These are phyloP conservation scores for Raphicerus campestris DNA, from an alignment of 2,113 vertebrate genomes.

Conservation along the genomic window DNA sequence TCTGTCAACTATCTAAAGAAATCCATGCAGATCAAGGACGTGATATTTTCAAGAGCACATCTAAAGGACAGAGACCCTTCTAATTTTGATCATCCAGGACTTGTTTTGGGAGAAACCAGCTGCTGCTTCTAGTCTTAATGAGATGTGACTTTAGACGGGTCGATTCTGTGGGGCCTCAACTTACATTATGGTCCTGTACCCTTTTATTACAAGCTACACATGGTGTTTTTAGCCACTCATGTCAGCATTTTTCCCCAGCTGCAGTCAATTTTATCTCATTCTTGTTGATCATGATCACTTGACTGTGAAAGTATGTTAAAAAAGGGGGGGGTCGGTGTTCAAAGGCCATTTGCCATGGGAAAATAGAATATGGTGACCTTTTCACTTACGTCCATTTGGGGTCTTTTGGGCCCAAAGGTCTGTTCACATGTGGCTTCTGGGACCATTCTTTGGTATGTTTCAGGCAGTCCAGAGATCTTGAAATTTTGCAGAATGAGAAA, in stretches of 20 bases:
- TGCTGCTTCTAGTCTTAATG: neutral
- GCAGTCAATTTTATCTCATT: slow-evolving; percentile 35
- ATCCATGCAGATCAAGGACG: neutral
- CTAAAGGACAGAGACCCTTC: slow-evolving; percentile 8
- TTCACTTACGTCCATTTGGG: neutral
- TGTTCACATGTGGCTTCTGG: neutral
- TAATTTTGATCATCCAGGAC: slow-evolving; percentile 42
- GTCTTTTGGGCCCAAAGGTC: neutral
- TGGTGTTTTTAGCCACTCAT: neutral
- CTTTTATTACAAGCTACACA: slow-evolving; percentile 17
- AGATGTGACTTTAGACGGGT: neutral
- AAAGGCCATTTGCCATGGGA: neutral
- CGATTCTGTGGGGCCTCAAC: neutral
- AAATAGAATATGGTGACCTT: neutral
- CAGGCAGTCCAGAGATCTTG: neutral
- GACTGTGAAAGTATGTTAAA: slow-evolving; percentile 3
- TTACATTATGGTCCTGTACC: slow-evolving; percentile 22
- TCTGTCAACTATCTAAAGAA: slow-evolving; percentile 1
- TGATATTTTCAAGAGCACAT: neutral
- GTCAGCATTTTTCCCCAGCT: slow-evolving; percentile 40
- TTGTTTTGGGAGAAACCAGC: slow-evolving; percentile 23
- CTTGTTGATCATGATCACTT: slow-evolving; percentile 39
- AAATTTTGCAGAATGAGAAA: slow-evolving; percentile 18
- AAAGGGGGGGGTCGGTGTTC: neutral
- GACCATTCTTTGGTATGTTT: neutral